Base-by-base conservation (phyloP, 2,888 invertebrate genomes). In the Ornithoptera alexandrae region DNA sequence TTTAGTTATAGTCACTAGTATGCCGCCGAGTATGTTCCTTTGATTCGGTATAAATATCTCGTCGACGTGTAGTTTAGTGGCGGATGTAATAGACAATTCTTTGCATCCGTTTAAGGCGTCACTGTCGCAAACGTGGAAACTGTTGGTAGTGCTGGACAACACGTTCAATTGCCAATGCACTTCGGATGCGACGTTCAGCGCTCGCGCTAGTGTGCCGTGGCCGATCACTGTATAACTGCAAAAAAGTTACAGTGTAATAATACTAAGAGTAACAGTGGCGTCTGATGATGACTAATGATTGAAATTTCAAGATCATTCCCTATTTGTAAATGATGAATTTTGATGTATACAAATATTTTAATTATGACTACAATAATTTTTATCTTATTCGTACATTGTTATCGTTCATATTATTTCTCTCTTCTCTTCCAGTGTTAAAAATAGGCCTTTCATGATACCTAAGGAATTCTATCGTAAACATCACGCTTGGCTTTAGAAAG, bases 31-130 rank as follows among this genome's bases (percentile, higher is more conserved):
- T n/a, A 92, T 89, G 58, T 90, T 86, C 39, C 86, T 84, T 67
- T 87, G 80, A 62, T 92, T 92, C 0, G 92, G 92, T 59, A 91
- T 73, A 67, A 85, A 92, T 0, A 92, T 84, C 70, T 91, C 90
- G 3, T 89, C 88, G 2, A 89, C 65, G 59, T 85, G 88, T 36
- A 89, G 56, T 72, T 91, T 92, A 1, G 63, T 71, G 0, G 87
- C 76, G 0, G 79, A 69, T 0, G 78, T 77, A 1, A 91, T 69
- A 3, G 79, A 74, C 1, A 75, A 12, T 56, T 86, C 85, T 0
- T 75, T 82, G 74, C 91, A 91, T 1, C 53, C 22, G 0, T 77
- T 78, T 0, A 71, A 56, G 7, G n/a, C 3, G 1, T 86, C 83
- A 15, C 84, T 88, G 71, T 91, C 89, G 57, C 92, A 92, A 5